Conservation (phyloP, 2,113 vertebrate species). For the Campylomormyrus tamandua region DNA sequence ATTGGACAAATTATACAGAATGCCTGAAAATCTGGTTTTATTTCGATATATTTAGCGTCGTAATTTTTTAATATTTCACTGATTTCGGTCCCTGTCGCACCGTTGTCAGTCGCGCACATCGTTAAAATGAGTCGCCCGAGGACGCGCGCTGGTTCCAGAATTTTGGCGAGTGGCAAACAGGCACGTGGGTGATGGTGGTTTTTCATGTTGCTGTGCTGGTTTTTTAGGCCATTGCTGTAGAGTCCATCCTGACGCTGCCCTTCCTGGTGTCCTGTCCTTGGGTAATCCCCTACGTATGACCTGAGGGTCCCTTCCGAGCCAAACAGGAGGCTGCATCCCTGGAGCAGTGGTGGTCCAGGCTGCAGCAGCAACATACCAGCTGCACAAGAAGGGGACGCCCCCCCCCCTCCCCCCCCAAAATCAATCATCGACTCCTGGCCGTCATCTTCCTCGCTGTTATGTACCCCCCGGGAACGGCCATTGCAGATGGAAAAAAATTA, state of each 20-base stretch:
- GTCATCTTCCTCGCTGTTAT: background rate
- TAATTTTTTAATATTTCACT: background rate
- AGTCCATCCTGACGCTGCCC: background rate
- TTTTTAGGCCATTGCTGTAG: background rate
- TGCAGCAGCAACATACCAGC: background rate
- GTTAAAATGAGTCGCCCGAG: background rate
- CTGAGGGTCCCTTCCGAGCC: background rate
- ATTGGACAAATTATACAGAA: background rate
- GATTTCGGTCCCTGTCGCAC: background rate
- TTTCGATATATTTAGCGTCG: background rate
- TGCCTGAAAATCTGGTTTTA: background rate
- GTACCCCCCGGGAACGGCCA: background rate
- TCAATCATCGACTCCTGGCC: background rate
- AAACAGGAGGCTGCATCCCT: background rate
- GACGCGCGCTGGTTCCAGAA: background rate
- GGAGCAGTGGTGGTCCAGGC: background rate
- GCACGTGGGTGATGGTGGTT: background rate
- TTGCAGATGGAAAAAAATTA: background rate
- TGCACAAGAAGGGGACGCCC: background rate
- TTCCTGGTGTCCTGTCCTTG: too few species aligned
- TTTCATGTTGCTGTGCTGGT: background rate
- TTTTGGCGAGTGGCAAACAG: background rate
- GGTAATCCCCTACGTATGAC: background rate
- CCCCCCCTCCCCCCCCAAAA: background rate
- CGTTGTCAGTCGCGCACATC: background rate